Evolutionary conservation across 2,797 vertebrate species (phyloP), one percentile per base, ranked within the genome.

Genomic region (Perodicticus potto): DNA sequence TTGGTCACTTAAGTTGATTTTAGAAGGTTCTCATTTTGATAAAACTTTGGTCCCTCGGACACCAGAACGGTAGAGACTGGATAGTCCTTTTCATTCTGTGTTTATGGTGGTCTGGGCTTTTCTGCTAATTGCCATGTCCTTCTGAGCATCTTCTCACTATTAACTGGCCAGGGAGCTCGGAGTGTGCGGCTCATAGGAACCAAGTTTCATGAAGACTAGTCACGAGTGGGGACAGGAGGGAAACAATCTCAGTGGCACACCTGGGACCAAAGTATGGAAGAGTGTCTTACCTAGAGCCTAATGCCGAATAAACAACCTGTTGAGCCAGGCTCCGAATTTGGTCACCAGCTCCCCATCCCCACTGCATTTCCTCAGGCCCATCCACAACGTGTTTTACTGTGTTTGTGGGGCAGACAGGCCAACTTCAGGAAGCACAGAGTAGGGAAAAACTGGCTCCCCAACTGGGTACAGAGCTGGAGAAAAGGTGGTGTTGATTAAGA

Each of bases 1-100:
- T 32, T 61, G 7, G 22, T 7, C 17, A 32, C 57, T 40, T 88
- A 25, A 37, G 22, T 73, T 86, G 94, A n/a, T 69, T 37, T 95
- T 92, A 45, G 17, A 74, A 63, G 84, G 7, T 76, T 40, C 81
- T 87, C 29, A 2, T 73, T 95, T 90, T 69, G 85, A 77, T 91
- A 43, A 55, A 45, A 40, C 45, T 76, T 49, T 59, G n/a, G 23
- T 92, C 91, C 65, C 40, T 32, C 22, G 40, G 65, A 53, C 13
- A n/a, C 43, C 3, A 34, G 23, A 49, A 49, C 59, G 67, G 25
- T 17, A 32, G 40, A 80, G 73, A 23, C 7, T 37, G 61, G 67
- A 73, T 19, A 9, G 3, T 57, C 32, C 8, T 69, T 57, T 67
- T 91, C n/a, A 45, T 57, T 78, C 34, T 13, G 3, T 22, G 6